Evolutionary conservation across 2,888 invertebrate species (phyloP), one percentile per base, ranked within the genome.

Genomic region (Sminthurinus aureus): DNA sequence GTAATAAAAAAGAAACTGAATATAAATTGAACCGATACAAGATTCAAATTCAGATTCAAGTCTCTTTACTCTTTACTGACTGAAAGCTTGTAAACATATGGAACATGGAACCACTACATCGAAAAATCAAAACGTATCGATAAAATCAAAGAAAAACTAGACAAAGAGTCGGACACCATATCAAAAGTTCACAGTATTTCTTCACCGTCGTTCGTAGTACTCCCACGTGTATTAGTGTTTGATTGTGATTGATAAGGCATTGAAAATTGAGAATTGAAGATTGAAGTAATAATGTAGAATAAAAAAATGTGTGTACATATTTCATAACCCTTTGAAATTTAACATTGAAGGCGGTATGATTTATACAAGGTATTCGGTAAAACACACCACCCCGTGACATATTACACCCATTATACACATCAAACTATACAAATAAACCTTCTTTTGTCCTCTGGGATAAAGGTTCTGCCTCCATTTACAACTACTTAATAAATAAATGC

Each of bases 401-500:
- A 38, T 38, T 38, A 6, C 38, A 38, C 38, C 6, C 38, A 38
- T 38, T 38, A 1, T 38, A 38, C 38, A 6, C 38, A 38, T 38
- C 38, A 38, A 1, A 38, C 6, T 38, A 38, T 38, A 38, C 38
- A 38, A 38, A 38, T 1, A 38, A 38, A 38, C 38, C 38, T 38
- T 38, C 38, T 38, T 38, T 38, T 38, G 38, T 24, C n/a, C 24
- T 15, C 6, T 73, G 4, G 73, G 0, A 4, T 66, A 9, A 58
- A 58, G 58, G 58, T 58, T 58, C 15, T 58, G 18, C 18, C 18
- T 58, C 15, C 58, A 58, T 13, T 58, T 24, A 50, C 51, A 11
- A 4, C 75, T 75, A 26, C n/a, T 18, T 69, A 51, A 12, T 67
- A 69, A 51, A n/a, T 79, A 79, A 79, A 67, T 79, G 50, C 69